Evolutionary conservation across 2,113 vertebrate genomes (phyloP), one percentile per base, ranked within the genome.

Genomic region (Rhagologus leucostigma): DNA sequence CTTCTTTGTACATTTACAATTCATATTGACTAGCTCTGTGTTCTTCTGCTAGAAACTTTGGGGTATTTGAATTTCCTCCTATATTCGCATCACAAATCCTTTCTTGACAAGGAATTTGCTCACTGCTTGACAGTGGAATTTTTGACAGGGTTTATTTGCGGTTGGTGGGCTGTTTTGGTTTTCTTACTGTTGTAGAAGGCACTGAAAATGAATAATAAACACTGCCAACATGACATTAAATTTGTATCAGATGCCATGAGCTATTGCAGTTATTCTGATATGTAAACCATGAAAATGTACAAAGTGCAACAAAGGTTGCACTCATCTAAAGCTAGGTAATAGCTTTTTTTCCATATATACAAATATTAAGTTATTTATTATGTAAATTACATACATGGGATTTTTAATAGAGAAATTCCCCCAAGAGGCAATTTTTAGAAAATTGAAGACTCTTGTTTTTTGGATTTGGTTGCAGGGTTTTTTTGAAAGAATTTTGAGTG

Each of bases 401-500:
- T 5, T 59, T 67, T 62, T 35, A 41, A 32, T 11, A 49, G 21
- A 55, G 16, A 90, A 78, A 70, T 37, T 20, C 11, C 3, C 13
- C 33, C 35, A 24, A 57, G 7, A 71, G 10, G 17, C 9, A 77
- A 13, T 32, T 75, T 68, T 65, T 15, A 67, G 29, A 59, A 87
- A 57, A 30, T 3, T 18, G 4, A 77, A 86, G 41, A 41, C 11
- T 24, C 3, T 4, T 76, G 16, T 0, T 20, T 35, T 80, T 80
- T 53, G 20, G 0, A 16, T 8, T 56, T 47, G 50, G 6, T 14
- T 56, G 15, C 37, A 29, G 14, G 2, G 0, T 7, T 32, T 55
- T 41, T 39, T n/a, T 7, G 0, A 20, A 37, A 67, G 10, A 23
- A 22, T 37, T 65, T 53, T 65, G 26, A 73, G 39, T 35, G 29